Base-by-base conservation (phyloP, 2,888 invertebrate genomes). In the Carcina quercana region DNA sequence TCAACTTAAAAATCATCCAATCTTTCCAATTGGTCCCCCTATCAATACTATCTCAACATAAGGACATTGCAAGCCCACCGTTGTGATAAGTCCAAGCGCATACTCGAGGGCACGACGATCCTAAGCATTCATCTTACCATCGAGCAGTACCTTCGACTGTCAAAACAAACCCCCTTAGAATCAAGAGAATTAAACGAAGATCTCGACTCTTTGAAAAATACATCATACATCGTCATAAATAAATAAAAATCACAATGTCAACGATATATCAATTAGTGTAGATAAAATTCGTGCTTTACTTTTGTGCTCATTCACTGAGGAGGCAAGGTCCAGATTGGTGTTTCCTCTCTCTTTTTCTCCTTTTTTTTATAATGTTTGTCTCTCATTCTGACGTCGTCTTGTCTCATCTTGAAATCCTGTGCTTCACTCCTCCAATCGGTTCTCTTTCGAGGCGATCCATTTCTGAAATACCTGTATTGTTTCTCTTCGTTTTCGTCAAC, bases 281-380 rank as follows among this genome's bases (percentile, higher is more conserved):
- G 17, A 17, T 17, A 17, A 17, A 24, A 12, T 12, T 10, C 24
- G 12, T 22, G 22, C 10, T 22, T 11, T 5, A 22, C 31, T 20
- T 47, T 37, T 38, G 42, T 46, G 41, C 37, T 49, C 37, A 38
- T 42, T 66, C 71, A 79, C 63, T 82, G 74, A 8, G 67, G 67
- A 3, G 82, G 78, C 47, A 82, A 54, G 25, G 63, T 69, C 82
- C 82, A 83, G 4, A 72, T 47, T 0, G 80, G 78, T 25, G 67
- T 59, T 17, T 76, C 78, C 31, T 79, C 75, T 40, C 52, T 61
- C 42, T 76, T 79, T 45, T 72, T 75, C 40, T 80, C 74, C 32
- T 70, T 78, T 51, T 72, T 79, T 38, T 69, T 76, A 29, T 66
- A 69, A 41, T 76, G 73, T 33, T 69, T 63, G 22, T 83, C 80